Evolutionary conservation across 2,888 invertebrate species (phyloP).

Genomic region (Synergus umbraculus): DNA sequence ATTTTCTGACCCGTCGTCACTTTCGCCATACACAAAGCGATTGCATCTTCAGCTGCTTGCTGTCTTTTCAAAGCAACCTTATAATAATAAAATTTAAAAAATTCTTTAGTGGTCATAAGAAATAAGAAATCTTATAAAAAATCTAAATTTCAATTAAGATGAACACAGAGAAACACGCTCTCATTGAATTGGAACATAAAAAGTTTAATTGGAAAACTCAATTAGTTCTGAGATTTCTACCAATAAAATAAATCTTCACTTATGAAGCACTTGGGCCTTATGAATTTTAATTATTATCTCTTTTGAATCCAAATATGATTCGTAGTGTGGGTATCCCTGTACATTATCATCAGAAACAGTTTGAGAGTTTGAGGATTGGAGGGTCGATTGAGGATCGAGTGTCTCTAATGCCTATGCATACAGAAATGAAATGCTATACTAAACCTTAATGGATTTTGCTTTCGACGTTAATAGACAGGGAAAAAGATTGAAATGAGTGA

Average conservation of each 20-base stretch:
- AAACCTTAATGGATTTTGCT: conserved; percentile 74
- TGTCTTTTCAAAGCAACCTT: conserved; percentile 97
- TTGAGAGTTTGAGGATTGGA: conserved; percentile 14
- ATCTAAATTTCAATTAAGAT: no score
- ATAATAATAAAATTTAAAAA: not conserved
- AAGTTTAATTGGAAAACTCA: no score
- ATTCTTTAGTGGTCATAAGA: no score
- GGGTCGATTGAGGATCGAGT: conserved; percentile 65
- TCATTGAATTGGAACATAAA: no score
- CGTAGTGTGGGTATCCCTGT: conserved; percentile 2
- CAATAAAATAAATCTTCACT: not conserved
- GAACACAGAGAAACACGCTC: no score
- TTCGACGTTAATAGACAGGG: conserved; percentile 48
- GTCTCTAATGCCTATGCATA: conserved; percentile 72
- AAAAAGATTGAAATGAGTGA: conserved; percentile 8
- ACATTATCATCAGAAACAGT: conserved; percentile 28
- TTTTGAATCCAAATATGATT: not conserved
- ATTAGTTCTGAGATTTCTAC: no score
- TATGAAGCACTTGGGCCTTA: not conserved
- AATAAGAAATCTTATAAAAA: no score
- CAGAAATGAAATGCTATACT: conserved; percentile 74
- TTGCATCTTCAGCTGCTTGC: conserved; percentile 98
- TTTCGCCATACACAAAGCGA: conserved; percentile 94
- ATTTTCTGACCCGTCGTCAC: conserved; percentile 87
- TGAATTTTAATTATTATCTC: no score